Percentiles rank a stretch among this genome's conserved stretches.
phyloP scores from a whole-genome alignment of 2,888 invertebrate species.

The Apamea sordens region DNA sequence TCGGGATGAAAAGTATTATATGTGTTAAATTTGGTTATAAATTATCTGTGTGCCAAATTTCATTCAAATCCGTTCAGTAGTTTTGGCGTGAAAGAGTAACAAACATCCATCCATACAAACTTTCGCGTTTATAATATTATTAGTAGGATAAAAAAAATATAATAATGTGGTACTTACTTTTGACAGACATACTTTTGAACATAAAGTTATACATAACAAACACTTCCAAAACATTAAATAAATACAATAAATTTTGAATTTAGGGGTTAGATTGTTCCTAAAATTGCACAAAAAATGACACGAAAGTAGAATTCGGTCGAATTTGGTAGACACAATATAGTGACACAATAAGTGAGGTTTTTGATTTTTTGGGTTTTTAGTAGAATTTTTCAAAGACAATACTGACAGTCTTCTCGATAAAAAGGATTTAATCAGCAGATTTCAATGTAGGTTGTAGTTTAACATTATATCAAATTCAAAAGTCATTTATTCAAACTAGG shows the following conservation, averaged over 20 bases:
- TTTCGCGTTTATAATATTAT: too few relatives aligned
- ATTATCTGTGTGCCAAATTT: too few relatives aligned
- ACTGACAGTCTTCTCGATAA: not conserved
- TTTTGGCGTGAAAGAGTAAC: too few relatives aligned
- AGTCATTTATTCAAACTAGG: too few relatives aligned
- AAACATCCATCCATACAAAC: too few relatives aligned
- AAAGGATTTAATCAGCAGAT: not conserved
- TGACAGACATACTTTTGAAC: slow-evolving; percentile 29
- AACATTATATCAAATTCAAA: not conserved
- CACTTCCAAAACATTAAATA: slow-evolving; percentile 32
- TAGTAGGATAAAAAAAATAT: too few relatives aligned
- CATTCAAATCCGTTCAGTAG: too few relatives aligned
- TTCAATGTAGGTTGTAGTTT: not conserved
- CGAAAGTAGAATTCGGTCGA: not conserved
- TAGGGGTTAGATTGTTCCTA: not conserved
- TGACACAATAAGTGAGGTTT: not conserved
- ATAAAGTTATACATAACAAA: slow-evolving; percentile 29
- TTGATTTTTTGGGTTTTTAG: too few relatives aligned
- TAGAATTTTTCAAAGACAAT: slow-evolving; percentile 4
- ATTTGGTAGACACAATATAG: not conserved
- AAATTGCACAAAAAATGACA: not conserved
- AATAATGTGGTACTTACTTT: not conserved
- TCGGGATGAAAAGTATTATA: too few relatives aligned
- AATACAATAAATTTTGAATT: slow-evolving; percentile 6
- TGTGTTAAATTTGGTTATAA: too few relatives aligned